Conservation (phyloP, 2,888 invertebrate genomes). For the Xanthia icteritia region DNA sequence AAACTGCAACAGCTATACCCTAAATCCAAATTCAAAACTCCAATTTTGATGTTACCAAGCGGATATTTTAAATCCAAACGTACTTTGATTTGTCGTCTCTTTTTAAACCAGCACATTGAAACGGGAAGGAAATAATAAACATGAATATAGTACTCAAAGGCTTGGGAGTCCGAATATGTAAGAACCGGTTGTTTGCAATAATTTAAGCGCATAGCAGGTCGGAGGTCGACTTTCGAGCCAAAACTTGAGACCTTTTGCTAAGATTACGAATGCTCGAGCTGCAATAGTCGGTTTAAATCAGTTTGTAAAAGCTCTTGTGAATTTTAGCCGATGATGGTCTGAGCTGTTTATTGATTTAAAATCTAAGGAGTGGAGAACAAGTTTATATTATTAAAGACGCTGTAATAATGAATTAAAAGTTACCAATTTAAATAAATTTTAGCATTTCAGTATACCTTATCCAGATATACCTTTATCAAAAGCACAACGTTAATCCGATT, state of each 20-base stretch:
- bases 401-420: background rate
- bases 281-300: slow-evolving; percentile 47
- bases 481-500: background rate
- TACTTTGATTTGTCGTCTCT: slow-evolving; percentile 57
- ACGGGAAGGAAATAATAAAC: slow-evolving; percentile 54
- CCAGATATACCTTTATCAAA: no score
- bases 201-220: slow-evolving; percentile 76
- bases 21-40: slow-evolving; percentile 30
- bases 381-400: background rate
- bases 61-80: slow-evolving; percentile 65
- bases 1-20: slow-evolving; percentile 7
- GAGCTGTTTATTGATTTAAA: slow-evolving; percentile 37
- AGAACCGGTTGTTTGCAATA: slow-evolving; percentile 79
- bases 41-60: slow-evolving; percentile 54
- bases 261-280: slow-evolving; percentile 49
- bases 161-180: slow-evolving; percentile 70
- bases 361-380: background rate
- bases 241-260: slow-evolving; percentile 63
- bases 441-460: no score
- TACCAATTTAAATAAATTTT: background rate
- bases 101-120: slow-evolving; percentile 24
- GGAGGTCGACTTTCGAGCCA: slow-evolving; percentile 74
- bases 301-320: slow-evolving; percentile 30
- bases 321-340: background rate
- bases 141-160: slow-evolving; percentile 61